Evolutionary conservation across 2,888 invertebrate species (phyloP).

Genomic region (Gryllus longicercus): DNA sequence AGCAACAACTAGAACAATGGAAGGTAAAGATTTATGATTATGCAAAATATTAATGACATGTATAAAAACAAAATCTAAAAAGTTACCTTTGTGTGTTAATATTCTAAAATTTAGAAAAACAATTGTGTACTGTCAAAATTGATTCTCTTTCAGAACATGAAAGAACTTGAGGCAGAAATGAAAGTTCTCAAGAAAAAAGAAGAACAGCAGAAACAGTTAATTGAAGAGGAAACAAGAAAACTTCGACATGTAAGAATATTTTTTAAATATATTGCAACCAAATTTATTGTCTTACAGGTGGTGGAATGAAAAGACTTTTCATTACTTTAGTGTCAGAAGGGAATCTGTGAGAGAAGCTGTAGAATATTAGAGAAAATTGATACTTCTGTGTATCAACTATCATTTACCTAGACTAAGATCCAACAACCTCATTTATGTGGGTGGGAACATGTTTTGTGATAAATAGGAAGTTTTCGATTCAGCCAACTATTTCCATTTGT

Average conservation of each 20-base stretch:
- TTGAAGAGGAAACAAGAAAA: background rate
- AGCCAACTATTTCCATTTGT: no score
- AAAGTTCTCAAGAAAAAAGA: background rate
- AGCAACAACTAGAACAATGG: constrained; percentile 35
- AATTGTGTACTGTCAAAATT: no score
- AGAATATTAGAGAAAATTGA: no score
- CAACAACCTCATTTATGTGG: no score
- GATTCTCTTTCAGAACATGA: background rate
- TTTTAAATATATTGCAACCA: background rate
- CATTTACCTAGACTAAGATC: no score
- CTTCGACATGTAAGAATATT: background rate
- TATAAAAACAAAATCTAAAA: background rate
- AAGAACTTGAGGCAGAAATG: background rate
- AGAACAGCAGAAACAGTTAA: background rate
- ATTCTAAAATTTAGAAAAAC: no score
- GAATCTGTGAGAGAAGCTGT: no score
- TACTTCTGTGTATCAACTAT: no score
- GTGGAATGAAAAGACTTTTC: background rate
- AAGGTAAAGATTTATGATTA: constrained; percentile 31
- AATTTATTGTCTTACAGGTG: background rate
- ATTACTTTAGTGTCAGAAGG: background rate
- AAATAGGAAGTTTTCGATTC: no score
- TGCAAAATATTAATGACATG: background rate
- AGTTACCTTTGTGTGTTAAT: no score
- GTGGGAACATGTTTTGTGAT: no score